Conservation (phyloP, 2,797 vertebrate genomes). For the Trachops cirrhosus region DNA sequence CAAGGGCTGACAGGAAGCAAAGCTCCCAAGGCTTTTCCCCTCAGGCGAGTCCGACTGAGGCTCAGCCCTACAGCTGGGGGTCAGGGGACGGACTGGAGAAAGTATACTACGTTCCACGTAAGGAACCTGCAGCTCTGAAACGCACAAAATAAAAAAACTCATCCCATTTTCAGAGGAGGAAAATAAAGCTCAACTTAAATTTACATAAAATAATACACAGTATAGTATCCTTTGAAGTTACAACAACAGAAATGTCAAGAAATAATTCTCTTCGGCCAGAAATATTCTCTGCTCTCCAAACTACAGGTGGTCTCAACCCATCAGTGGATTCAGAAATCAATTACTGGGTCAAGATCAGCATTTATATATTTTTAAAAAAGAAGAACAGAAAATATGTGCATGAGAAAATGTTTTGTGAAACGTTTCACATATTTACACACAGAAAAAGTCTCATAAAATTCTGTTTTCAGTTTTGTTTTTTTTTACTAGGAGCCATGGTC, state of each 20-base stretch:
- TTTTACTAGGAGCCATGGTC: neutral
- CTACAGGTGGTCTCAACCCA: neutral
- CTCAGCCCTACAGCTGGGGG: neutral
- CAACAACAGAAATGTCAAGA: neutral
- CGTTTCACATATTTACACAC: neutral
- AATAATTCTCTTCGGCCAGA: neutral
- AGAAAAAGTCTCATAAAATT: neutral
- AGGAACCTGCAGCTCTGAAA: neutral
- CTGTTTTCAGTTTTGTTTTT: no score
- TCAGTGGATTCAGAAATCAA: neutral
- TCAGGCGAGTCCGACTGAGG: neutral
- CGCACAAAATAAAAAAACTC: neutral
- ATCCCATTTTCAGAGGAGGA: neutral
- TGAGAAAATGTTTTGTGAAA: neutral
- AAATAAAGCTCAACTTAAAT: slow-evolving; percentile 15
- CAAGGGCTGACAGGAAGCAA: neutral
- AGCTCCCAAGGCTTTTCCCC: neutral
- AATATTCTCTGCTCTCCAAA: neutral
- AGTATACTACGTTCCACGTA: neutral
- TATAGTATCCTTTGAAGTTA: neutral
- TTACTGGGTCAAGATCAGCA: neutral
- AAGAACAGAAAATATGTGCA: neutral
- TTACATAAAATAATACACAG: neutral
- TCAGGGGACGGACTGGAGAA: neutral
- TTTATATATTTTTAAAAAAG: neutral